Conservation (phyloP, 2,113 vertebrate species). For the Platysternon megacephalum region DNA sequence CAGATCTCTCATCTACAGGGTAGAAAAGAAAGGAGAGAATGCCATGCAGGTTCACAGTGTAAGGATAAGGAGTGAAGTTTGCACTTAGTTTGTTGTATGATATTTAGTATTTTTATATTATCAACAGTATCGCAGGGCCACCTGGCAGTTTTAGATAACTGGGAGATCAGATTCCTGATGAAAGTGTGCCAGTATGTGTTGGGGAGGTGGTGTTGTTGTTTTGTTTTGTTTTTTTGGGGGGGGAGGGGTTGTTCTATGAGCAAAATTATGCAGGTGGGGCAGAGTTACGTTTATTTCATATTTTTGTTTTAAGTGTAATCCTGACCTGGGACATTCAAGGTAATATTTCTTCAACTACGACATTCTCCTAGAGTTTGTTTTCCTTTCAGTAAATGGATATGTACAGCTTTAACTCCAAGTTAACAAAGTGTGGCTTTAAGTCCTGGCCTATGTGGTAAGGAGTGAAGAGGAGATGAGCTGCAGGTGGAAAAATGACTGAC, state of each 20-base stretch:
- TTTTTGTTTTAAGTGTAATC: not conserved
- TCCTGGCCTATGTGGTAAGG: not conserved
- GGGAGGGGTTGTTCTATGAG: not conserved
- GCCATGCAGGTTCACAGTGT: not conserved
- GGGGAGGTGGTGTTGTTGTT: not conserved
- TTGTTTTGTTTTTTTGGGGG: rapidly evolving
- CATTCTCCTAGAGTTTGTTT: not conserved
- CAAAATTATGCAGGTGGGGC: not conserved
- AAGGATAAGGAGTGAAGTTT: not conserved
- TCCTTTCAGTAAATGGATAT: not conserved
- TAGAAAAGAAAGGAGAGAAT: not conserved
- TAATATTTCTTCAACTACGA: not conserved
- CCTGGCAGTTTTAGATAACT: rapidly evolving
- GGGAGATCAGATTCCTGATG: rapidly evolving
- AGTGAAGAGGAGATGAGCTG: not conserved
- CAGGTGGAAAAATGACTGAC: not conserved
- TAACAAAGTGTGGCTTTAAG: not conserved
- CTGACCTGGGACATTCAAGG: not conserved
- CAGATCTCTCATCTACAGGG: not conserved
- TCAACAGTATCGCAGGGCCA: not conserved
- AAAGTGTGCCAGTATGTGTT: not conserved
- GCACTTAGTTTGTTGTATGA: not conserved
- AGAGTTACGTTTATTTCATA: no score
- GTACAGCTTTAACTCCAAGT: not conserved
- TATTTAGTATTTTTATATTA: no score